Conservation (phyloP, 2,113 vertebrate species). For the Otus sunia region DNA sequence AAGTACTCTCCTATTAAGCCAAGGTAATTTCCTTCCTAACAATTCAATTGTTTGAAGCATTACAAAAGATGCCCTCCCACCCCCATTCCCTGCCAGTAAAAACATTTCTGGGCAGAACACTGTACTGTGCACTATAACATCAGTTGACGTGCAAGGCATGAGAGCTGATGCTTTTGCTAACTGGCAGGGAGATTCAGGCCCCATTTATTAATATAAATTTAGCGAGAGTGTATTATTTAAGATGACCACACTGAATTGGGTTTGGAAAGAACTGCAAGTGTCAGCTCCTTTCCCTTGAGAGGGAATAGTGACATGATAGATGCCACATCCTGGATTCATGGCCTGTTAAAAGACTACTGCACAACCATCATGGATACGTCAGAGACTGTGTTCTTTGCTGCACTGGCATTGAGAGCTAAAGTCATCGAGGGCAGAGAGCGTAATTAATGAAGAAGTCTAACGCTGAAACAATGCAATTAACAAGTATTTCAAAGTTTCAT, state of each 20-base stretch:
- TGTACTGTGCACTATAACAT: background rate
- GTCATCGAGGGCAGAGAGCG: background rate
- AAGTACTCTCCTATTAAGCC: background rate
- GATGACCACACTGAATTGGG: background rate
- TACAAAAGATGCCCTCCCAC: background rate
- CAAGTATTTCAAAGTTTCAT: background rate
- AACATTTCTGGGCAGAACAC: background rate
- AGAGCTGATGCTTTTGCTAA: background rate
- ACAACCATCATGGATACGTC: background rate
- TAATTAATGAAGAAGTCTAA: background rate
- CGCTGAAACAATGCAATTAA: background rate
- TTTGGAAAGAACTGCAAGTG: background rate
- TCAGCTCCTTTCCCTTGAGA: background rate
- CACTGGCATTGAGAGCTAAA: background rate
- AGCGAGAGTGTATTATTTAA: background rate
- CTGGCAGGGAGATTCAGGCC: background rate
- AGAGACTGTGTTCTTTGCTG: background rate
- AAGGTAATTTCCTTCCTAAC: constrained; percentile 36
- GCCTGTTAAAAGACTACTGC: background rate
- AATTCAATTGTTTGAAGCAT: background rate
- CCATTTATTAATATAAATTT: background rate
- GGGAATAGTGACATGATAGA: background rate
- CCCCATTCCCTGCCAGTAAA: background rate
- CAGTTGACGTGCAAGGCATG: background rate
- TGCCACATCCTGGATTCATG: background rate